Conservation (phyloP, 2,113 vertebrate genomes). For the Myotis brandtii region DNA sequence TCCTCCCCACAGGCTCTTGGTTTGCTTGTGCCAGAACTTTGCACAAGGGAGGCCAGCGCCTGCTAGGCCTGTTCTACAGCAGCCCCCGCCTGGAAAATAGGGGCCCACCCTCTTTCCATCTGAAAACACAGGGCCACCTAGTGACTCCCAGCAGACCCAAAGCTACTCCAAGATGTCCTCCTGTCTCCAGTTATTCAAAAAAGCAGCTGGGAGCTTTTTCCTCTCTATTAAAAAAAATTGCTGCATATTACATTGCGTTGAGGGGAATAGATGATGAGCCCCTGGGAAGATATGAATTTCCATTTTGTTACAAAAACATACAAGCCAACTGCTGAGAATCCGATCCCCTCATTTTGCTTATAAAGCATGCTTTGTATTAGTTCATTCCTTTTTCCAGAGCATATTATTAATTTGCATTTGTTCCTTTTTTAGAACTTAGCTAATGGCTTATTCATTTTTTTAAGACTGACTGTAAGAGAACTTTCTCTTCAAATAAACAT, state of each 20-base stretch:
- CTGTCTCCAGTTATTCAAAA: slow-evolving; percentile 51
- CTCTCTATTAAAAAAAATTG: slow-evolving; percentile 58
- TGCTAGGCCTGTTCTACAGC: not conserved
- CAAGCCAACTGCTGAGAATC: slow-evolving; percentile 68
- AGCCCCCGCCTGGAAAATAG: not conserved
- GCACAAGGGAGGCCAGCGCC: not conserved
- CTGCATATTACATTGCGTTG: slow-evolving; percentile 13
- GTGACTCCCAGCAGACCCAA: not conserved
- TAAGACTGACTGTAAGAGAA: slow-evolving; percentile 10
- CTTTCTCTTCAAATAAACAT: slow-evolving; percentile 32
- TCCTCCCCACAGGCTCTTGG: not conserved
- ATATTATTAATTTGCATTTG: slow-evolving; percentile 69
- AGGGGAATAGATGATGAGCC: slow-evolving; percentile 58
- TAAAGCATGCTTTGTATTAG: slow-evolving; percentile 60
- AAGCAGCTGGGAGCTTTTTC: slow-evolving; percentile 65
- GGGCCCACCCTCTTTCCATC: not conserved
- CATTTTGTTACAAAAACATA: slow-evolving; percentile 71
- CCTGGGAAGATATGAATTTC: slow-evolving; percentile 77
- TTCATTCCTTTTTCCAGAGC: slow-evolving; percentile 44
- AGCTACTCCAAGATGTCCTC: slow-evolving; percentile 17
- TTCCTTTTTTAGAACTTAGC: slow-evolving; percentile 52
- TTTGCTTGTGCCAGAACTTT: not conserved
- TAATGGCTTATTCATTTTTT: slow-evolving; percentile 65
- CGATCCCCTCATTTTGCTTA: slow-evolving; percentile 54
- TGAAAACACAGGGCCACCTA: slow-evolving; percentile 57